Evolutionary conservation across 2,113 vertebrate genomes (phyloP).

Genomic region (Oreochromis spilurus): DNA sequence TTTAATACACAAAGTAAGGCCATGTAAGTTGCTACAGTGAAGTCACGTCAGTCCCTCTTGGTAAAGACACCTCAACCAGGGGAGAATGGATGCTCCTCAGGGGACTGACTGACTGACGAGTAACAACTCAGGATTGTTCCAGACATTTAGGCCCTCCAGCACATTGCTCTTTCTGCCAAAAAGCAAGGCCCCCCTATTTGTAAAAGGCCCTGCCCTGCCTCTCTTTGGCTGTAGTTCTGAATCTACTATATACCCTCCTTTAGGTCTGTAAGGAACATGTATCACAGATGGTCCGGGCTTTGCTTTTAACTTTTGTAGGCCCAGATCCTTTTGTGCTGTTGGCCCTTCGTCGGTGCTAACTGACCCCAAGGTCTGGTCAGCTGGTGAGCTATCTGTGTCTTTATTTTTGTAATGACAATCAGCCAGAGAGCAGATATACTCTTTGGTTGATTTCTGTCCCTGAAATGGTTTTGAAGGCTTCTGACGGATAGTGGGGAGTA

Average conservation of each 20-base stretch:
- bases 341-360: neutral
- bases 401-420: neutral
- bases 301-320: neutral
- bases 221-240: neutral
- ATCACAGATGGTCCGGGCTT: neutral
- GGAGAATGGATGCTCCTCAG: neutral
- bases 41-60: neutral
- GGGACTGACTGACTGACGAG: neutral
- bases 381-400: neutral
- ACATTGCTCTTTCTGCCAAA: neutral
- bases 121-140: neutral
- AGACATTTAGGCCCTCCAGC: neutral
- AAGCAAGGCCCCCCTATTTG: neutral
- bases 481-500: neutral
- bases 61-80: neutral
- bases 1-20: neutral
- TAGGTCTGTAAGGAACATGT: neutral
- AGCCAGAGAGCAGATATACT: neutral
- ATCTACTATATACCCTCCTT: neutral
- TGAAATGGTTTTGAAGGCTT: neutral
- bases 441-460: neutral
- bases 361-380: neutral
- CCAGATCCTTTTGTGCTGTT: neutral
- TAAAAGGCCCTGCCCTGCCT: neutral
- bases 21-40: neutral